phyloP scores from a whole-genome alignment of 2,113 vertebrate species.

The Machaerirhynchus nigripectus region DNA sequence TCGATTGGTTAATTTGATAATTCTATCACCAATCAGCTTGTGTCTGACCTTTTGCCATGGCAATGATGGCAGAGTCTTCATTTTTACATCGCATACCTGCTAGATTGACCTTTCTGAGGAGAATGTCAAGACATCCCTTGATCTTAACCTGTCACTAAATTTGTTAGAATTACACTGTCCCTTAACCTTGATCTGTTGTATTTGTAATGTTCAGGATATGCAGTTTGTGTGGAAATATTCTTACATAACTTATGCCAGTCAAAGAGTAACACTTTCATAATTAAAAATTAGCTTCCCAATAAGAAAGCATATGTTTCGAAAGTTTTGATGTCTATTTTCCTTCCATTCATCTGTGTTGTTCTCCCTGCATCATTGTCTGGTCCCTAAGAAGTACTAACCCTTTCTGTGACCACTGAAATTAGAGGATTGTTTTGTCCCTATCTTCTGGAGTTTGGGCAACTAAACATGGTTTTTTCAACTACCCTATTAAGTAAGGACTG shows the following conservation, averaged over 20 bases:
- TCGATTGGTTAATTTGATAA: slow-evolving; percentile 99
- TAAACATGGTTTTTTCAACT: neutral
- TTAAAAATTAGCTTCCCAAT: neutral
- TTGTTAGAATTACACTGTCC: slow-evolving; percentile 86
- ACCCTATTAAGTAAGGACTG: neutral
- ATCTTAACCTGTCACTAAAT: slow-evolving; percentile 90
- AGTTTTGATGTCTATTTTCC: neutral
- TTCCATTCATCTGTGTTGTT: neutral
- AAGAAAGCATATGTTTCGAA: neutral
- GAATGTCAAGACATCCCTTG: slow-evolving; percentile 93
- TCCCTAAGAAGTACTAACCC: neutral
- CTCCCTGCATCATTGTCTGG: neutral
- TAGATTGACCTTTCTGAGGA: slow-evolving; percentile 92
- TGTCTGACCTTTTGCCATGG: slow-evolving; percentile 98
- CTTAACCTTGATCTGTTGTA: slow-evolving; percentile 81
- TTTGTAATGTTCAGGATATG: slow-evolving; percentile 42
- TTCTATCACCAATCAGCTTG: slow-evolving; percentile 98
- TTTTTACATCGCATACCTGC: slow-evolving; percentile 88
- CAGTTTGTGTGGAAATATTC: slow-evolving; percentile 44
- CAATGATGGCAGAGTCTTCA: slow-evolving; percentile 91
- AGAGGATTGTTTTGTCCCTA: neutral
- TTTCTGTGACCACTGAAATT: neutral
- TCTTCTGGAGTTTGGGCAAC: neutral
- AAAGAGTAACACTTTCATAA: neutral
- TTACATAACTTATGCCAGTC: neutral